phyloP scores from a whole-genome alignment of 2,888 invertebrate species.

The Cinara cedri region DNA sequence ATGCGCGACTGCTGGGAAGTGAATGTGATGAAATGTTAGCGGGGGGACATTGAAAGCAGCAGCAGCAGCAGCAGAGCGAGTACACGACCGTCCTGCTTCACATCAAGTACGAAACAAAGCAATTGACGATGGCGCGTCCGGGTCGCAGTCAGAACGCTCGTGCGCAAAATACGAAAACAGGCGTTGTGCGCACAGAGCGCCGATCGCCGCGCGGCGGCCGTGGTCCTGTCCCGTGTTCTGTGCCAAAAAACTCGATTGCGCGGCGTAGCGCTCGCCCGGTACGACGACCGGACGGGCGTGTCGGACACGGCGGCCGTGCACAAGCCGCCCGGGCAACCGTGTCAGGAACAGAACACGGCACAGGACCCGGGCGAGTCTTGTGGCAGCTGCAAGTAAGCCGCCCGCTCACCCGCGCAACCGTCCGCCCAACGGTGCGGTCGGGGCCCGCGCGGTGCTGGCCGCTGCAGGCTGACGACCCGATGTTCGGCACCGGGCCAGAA shows the following conservation, averaged over 20 bases:
- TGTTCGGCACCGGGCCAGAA: conserved; percentile 43
- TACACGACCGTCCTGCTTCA: conserved; percentile 43
- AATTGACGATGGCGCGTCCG: not conserved
- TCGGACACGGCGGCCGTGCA: not conserved
- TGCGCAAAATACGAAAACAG: conserved; percentile 14
- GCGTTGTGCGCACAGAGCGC: conserved; percentile 19
- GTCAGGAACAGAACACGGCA: conserved; percentile 46
- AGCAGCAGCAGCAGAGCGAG: conserved; percentile 5
- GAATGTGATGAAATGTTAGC: conserved; percentile 1
- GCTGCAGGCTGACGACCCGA: conserved; percentile 41
- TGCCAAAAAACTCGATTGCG: not conserved
- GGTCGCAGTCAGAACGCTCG: not conserved
- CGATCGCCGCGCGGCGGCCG: not conserved
- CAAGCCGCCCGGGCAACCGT: not conserved
- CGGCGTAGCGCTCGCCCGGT: not conserved
- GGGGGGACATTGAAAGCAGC: conserved; percentile 25
- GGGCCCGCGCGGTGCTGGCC: not conserved
- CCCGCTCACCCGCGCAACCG: not conserved
- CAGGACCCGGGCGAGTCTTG: conserved; percentile 25
- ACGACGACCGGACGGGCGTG: not conserved
- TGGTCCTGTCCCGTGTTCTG: conserved; percentile 24
- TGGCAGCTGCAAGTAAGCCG: conserved; percentile 52
- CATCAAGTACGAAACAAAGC: conserved; percentile 56
- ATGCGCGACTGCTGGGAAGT: conserved; percentile 22
- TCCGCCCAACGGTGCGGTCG: too few relatives aligned